Evolutionary conservation across 2,797 vertebrate genomes (phyloP), one percentile per base, ranked within the genome.

Genomic region (Trachops cirrhosus): DNA sequence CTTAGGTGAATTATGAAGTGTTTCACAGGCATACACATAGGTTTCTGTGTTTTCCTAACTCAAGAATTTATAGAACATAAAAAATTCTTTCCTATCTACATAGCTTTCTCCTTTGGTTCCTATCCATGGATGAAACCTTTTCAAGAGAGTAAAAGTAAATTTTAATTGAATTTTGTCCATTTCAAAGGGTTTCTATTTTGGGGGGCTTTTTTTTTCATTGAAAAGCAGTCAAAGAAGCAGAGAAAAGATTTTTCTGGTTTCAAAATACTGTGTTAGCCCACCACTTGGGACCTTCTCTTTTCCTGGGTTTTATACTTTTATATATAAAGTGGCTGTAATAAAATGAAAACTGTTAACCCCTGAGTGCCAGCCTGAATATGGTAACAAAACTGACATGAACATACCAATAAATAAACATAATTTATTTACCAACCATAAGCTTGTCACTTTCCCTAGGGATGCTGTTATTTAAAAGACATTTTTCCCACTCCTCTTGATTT

Each of bases 381-480:
- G 86, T n/a, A 97, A 90, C 54, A 97, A 97, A 97, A 80, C 34
- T 86, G 73, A 24, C 91, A 93, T 48, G 75, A 6, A 1, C 32
- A 88, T 86, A 85, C 73, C 97, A 70, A 97, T 46, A 95, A 71
- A 93, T 67, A 73, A 50, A 85, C 44, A 54, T 95, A 96, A 97
- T 97, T 94, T 92, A 95, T 97, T 97, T 97, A 96, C 96, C 95
- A 94, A 7, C 44, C 71, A 10, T 12, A 50, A 93, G 86, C 62
- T 82, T 97, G 91, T 93, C 93, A 54, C 67, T 92, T 78, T 93
- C 97, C 86, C 75, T 29, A 92, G 96, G 89, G 96, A 96, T 37
- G 21, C 11, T 95, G 68, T 97, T 82, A 89, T 97, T 97, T 97
- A 85, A 80, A 97, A 73, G 96, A 48, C 52, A 96, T 95, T 88